A percentile compares a stretch with the other conserved stretches of the same genome.
These are phyloP conservation scores for Thryonomys swinderianus DNA, from an alignment of 2,113 vertebrate genomes.

Conservation along the genomic window DNA sequence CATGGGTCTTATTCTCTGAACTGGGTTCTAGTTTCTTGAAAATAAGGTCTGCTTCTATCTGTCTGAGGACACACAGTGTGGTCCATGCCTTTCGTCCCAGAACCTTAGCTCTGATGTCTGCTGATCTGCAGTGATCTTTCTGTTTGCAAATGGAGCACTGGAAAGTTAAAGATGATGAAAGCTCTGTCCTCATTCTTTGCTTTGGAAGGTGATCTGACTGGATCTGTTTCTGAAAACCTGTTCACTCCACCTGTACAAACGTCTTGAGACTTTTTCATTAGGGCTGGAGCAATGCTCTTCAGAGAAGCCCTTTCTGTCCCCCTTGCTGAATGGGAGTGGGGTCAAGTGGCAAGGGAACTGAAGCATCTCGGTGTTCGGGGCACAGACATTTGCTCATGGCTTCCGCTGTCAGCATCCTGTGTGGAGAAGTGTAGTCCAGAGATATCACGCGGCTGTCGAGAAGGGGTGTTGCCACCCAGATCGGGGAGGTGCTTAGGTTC, in stretches of 20 bases:
- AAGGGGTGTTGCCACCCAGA: background rate
- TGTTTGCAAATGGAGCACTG: background rate
- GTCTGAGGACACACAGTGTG: background rate
- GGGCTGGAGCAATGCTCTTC: background rate
- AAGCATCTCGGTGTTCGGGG: background rate
- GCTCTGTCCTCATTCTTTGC: background rate
- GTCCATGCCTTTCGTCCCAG: background rate
- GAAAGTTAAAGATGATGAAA: background rate
- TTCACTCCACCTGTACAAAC: accelerated
- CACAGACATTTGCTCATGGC: background rate
- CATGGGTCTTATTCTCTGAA: background rate
- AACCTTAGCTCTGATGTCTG: background rate
- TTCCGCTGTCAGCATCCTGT: background rate
- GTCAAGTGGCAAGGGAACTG: background rate
- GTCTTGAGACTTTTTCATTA: background rate
- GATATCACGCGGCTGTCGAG: background rate
- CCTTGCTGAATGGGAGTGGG: background rate
- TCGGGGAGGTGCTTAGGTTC: background rate
- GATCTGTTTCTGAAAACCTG: background rate
- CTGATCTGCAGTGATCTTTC: background rate
- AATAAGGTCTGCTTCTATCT: background rate
- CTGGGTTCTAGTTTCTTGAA: background rate
- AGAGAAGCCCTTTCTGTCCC: background rate
- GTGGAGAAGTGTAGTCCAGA: background rate
- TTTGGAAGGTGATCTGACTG: background rate